phyloP scores from a whole-genome alignment of 2,888 invertebrate genomes.

The Miltochrista miniata region DNA sequence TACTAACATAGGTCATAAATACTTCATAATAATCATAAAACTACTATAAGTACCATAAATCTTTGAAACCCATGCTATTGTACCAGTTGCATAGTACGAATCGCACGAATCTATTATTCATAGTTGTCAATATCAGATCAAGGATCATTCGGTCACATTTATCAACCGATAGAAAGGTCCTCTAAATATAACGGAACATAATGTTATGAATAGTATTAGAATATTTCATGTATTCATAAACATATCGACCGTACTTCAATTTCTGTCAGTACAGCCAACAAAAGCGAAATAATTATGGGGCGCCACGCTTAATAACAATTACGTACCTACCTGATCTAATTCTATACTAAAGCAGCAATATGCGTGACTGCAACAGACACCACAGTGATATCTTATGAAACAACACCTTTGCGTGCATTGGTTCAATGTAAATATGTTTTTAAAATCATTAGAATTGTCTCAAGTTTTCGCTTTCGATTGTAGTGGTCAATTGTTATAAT shows the following conservation, averaged over 20 bases:
- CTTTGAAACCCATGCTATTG: neutral
- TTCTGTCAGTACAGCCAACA: conserved; percentile 13
- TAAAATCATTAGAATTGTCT: conserved; percentile 6
- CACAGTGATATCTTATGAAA: conserved; percentile 25
- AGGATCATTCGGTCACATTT: conserved; percentile 38
- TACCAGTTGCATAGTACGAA: conserved; percentile 2
- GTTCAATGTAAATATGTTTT: conserved; percentile 6
- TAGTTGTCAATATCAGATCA: conserved; percentile 29
- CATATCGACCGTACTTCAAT: neutral
- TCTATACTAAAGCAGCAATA: conserved; percentile 14
- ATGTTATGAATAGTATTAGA: too few species aligned
- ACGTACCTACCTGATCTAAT: conserved; percentile 9
- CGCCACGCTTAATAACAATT: conserved; percentile 19
- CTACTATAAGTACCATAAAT: neutral
- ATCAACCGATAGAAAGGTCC: conserved; percentile 29
- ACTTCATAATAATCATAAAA: neutral
- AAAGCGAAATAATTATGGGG: conserved; percentile 22
- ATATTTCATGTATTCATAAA: too few species aligned
- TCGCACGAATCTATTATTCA: conserved; percentile 34
- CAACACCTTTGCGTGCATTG: conserved; percentile 25
- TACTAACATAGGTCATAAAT: neutral
- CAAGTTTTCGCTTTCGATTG: conserved; percentile 12
- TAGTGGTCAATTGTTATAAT: conserved; percentile 5
- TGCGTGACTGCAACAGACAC: conserved; percentile 23
- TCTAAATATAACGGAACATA: conserved; percentile 28